These are phyloP conservation scores for Coelinius sp. DNA, from an alignment of 2,888 invertebrate genomes.

Conservation along the genomic window DNA sequence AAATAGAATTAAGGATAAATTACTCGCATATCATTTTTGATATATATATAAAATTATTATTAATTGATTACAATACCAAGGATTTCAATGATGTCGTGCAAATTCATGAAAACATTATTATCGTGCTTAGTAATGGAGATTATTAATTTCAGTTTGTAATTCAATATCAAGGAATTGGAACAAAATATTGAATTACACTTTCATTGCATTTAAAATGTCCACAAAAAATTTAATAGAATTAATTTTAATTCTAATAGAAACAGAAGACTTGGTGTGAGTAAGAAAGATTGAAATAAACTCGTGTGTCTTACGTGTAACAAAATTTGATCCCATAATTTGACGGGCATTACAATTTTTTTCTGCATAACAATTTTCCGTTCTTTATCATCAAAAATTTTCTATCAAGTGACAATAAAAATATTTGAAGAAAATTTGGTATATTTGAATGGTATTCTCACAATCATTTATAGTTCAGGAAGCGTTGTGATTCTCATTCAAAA, in stretches of 20 bases:
- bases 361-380: too few relatives aligned
- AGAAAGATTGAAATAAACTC: neutral
- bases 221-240: neutral
- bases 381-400: too few relatives aligned
- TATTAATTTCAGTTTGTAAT: conserved; percentile 1
- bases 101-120: conserved; percentile 23
- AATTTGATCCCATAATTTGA: too few relatives aligned
- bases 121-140: conserved; percentile 13
- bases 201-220: neutral
- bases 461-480: too few relatives aligned
- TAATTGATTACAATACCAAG: conserved; percentile 13
- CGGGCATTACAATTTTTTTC: too few relatives aligned
- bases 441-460: too few relatives aligned
- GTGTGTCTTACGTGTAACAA: neutral
- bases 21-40: conserved; percentile 48
- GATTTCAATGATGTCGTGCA: conserved; percentile 12
- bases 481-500: too few relatives aligned
- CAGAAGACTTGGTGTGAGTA: neutral
- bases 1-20: conserved; percentile 57
- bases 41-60: conserved; percentile 56
- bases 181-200: neutral
- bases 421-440: too few relatives aligned
- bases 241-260: neutral
- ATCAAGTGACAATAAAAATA: too few relatives aligned
- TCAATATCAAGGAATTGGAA: neutral